Percentiles rank a stretch among this genome's conserved stretches.
Evolutionary conservation across 53 echinoderm and acorn worm genomes (phyloP).

Genomic region (Henricia sp.): DNA sequence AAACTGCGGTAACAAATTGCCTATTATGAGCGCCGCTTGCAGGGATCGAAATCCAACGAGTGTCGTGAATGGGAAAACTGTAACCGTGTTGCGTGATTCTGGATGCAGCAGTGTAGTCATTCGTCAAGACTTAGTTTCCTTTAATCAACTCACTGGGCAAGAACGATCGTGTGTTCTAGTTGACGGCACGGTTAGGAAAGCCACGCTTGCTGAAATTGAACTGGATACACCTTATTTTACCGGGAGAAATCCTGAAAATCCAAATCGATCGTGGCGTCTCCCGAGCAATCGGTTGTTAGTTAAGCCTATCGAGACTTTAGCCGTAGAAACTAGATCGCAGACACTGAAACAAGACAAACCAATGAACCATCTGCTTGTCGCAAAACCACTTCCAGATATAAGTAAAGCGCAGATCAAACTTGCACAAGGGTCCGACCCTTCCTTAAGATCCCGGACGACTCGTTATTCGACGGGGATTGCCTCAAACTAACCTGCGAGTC

Average conservation of each 20-base stretch:
- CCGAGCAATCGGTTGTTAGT: too few species aligned
- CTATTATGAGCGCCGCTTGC: constrained; percentile 45
- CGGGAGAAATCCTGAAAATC: constrained; percentile 5
- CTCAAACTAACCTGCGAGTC: too few species aligned
- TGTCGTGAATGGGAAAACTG: constrained; percentile 11
- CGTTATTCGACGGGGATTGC: too few species aligned
- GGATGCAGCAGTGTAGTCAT: constrained; percentile 59
- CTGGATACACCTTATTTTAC: constrained; percentile 51
- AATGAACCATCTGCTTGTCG: not conserved
- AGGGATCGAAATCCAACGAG: not conserved
- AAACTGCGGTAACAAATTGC: constrained; percentile 34
- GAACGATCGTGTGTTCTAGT: constrained; percentile 33
- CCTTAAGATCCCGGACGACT: too few species aligned
- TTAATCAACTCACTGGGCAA: constrained; percentile 31
- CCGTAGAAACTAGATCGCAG: constrained; percentile 9
- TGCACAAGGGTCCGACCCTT: not conserved
- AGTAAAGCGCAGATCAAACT: not conserved
- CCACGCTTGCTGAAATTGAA: constrained; percentile 4
- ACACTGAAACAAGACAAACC: not conserved
- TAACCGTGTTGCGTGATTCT: constrained; percentile 35
- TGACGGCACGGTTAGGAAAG: constrained; percentile 51
- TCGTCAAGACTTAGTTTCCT: not conserved
- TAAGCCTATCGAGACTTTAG: not conserved
- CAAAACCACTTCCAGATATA: constrained; percentile 2
- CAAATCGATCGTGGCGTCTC: not conserved